Evolutionary conservation across 2,888 invertebrate species (phyloP), one percentile per base, ranked within the genome.

Genomic region (Venustoraphidia nigricollis): DNA sequence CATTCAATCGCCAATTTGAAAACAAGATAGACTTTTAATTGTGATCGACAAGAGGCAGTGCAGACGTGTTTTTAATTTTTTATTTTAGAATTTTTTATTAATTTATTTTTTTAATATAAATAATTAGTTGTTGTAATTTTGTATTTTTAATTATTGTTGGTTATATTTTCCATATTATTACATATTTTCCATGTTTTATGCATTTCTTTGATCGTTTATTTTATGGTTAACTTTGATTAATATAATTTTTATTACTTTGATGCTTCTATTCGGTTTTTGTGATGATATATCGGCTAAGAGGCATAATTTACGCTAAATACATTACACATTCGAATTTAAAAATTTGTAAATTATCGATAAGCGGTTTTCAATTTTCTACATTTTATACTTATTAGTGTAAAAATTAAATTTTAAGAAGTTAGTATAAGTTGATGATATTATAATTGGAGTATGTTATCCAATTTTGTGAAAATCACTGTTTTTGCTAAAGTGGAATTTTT

Each of bases 1-100:
- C 46, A 51, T 40, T 41, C 48, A 38, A 44, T 45, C 41, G 46
- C 49, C 41, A 47, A 50, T 45, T 43, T 48, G 13, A 52, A 52
- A 42, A 52, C 52, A 42, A 50, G 52, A 47, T 52, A 52, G 47
- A 52, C 43, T 35, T 27, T 13, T 14, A 8, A 13, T 13, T 39
- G 39, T 39, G 11, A 14, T 39, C 14, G 39, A 13, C 9, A n/a
- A 14, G 14, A 39, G 39, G 39, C 39, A 39, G 11, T 39, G 14
- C 14, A 37, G n/a, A 36, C 38, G n/a, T 8, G 17, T 27, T 14
- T 36, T 45, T 36, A 36, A 35, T 44, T 11, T 11, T 44, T 44
- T 44, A 37, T 45, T 10, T 27, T 45, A 27, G 27, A 34, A 11
- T 11, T 41, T 41, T 44, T 44, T 34, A n/a, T 11, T 44, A 44